These are phyloP conservation scores for Cepaea nemoralis DNA, from an alignment of 1,140 invertebrate species.

Conservation along the genomic window DNA sequence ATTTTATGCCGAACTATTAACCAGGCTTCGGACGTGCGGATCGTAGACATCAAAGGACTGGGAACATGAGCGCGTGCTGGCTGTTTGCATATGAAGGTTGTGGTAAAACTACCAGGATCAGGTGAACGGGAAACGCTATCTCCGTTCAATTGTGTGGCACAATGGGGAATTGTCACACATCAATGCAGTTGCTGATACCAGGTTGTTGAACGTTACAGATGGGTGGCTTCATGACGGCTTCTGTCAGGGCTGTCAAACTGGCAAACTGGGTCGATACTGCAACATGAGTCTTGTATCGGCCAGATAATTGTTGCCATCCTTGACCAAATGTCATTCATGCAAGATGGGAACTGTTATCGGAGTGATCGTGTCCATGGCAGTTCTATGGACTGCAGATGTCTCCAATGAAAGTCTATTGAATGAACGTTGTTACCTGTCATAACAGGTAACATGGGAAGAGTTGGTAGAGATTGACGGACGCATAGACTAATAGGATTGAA, in stretches of 20 bases:
- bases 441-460: no score
- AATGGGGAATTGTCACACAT: neutral
- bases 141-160: neutral
- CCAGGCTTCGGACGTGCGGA: neutral
- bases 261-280: neutral
- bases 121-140: neutral
- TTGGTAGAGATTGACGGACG: no score
- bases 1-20: neutral
- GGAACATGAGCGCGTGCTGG: neutral
- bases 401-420: no score
- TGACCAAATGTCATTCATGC: no score
- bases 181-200: neutral
- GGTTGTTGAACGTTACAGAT: neutral
- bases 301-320: no score
- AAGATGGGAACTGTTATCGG: no score
- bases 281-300: no score
- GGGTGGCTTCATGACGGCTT: neutral
- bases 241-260: neutral
- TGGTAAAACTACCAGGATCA: neutral
- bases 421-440: no score
- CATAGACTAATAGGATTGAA: no score
- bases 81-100: neutral
- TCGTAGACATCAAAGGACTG: neutral
- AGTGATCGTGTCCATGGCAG: no score
- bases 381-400: no score